Evolutionary conservation across 2,113 vertebrate genomes (phyloP), one percentile per base, ranked within the genome.

Genomic region (Oncorhynchus nerka): DNA sequence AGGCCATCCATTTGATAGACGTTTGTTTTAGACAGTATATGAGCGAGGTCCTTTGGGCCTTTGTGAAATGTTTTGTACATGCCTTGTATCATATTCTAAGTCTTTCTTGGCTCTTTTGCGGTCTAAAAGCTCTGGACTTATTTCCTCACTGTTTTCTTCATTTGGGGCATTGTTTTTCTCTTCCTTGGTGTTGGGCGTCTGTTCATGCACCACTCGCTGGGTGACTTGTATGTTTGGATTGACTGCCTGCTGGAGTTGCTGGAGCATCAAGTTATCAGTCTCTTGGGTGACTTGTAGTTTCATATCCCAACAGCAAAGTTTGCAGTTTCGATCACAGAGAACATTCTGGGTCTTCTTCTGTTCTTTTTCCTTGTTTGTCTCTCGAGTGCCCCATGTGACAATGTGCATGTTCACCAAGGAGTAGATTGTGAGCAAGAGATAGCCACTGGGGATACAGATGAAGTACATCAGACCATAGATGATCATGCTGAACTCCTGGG

Each of bases 331-430:
- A 73, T 94, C 84, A 80, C 93, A 94, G 75, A 93, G 45, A 28
- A 91, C 0, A 19, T 86, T 91, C 0, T 84, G 75, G 1, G 70
- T 68, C 78, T 91, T 93, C 74, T 86, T 89, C 4, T 76, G 24
- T 81, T 75, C 20, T 77, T 71, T 73, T 68, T 78, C 89, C 75
- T 91, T 90, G 81, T 69, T 92, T 39, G 93, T 79, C 83, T 95
- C 94, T 19, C 94, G 90, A 34, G 94, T 95, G 51, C 94, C 94
- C 94, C 94, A 95, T n/a, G 94, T 88, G 45, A 95, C 93, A 48
- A 76, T 83, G 85, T 95, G 70, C 94, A 95, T 94, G 90, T 95
- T 95, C 74, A 95, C 93, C 76, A 95, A 83, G 2, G 93, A 94
- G 84, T 95, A 95, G 83, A 94, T 95, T 76, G 92, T 92, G 30